These are phyloP conservation scores for Semibalanus balanoides DNA, from an alignment of 1,140 invertebrate genomes.

Conservation along the genomic window DNA sequence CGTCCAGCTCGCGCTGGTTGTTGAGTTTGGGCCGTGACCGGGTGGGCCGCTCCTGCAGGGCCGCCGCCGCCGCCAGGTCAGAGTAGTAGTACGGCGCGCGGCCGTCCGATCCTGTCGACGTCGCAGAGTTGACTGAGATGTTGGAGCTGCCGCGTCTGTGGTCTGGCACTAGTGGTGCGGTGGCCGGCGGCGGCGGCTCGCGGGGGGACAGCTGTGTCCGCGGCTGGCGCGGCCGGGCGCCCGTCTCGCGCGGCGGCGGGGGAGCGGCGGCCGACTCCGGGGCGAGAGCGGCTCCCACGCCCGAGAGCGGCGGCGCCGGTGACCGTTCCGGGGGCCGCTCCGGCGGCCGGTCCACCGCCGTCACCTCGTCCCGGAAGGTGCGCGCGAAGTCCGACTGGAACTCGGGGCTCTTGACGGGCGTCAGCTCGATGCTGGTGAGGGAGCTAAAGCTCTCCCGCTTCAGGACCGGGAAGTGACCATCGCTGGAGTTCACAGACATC, in stretches of 20 bases:
- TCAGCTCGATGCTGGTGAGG: background rate
- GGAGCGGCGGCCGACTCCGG: too few species aligned
- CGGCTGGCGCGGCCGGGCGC: too few species aligned
- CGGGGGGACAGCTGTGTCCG: background rate
- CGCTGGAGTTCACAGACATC: background rate
- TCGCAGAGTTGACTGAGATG: background rate
- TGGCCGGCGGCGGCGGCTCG: too few species aligned
- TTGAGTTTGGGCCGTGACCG: slow-evolving; percentile 16
- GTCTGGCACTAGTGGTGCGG: background rate
- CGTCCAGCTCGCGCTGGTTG: slow-evolving; percentile 22
- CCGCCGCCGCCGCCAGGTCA: slow-evolving; percentile 10
- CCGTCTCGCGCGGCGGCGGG: background rate
- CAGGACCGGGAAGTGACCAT: background rate
- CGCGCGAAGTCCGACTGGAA: background rate
- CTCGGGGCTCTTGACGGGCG: background rate
- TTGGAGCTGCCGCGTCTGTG: background rate
- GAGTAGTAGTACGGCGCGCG: slow-evolving; percentile 23
- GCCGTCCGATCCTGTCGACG: background rate
- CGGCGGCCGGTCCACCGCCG: too few species aligned
- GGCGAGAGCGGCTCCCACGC: background rate
- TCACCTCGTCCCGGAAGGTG: background rate
- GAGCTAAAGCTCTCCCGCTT: background rate
- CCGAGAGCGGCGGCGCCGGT: too few species aligned
- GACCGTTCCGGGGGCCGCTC: background rate
- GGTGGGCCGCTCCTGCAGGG: slow-evolving; percentile 10